Evolutionary conservation across 1,140 invertebrate genomes (phyloP), one percentile per base, ranked within the genome.

Genomic region (Acromyrmex charruanus): DNA sequence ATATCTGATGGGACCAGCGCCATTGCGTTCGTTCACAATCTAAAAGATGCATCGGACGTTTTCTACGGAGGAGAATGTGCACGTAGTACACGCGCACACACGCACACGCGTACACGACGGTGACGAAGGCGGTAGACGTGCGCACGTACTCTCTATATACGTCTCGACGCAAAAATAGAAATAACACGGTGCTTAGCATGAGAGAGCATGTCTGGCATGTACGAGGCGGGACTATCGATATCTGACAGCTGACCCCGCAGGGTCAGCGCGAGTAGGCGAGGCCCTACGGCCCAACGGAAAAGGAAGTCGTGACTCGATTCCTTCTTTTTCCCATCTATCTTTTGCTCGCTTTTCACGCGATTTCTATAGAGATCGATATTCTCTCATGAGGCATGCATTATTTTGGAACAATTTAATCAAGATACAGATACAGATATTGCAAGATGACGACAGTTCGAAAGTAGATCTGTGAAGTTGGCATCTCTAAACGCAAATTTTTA

Each of bases 201-300:
- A 82, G 88, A 71, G 69, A 71, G 87, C 74, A 90, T 89, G 88
- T 89, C 90, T 90, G 82, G 71, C 53, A 31, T 71, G 82, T 65
- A 89, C 80, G 77, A 87, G 87, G 58, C 58, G 77, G 61, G 90
- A 88, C 85, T 92, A 91, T 92, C 90, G 90, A 92, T 92, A 91
- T 66, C 91, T 89, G 91, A 90, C 90, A 87, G 91, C 66, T 91
- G 90, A 92, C 91, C 91, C 69, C 61, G 51, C 31, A 72, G 79
- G 92, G 90, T 92, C 91, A 89, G 58, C 88, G n/a, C 85, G 75
- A 90, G 88, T 92, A 90, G 88, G 88, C 88, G 91, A 90, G 82
- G 65, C 72, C 68, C 39, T 74, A 49, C 72, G 66, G 74, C 25
- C 14, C 71, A 71, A 59, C 88, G 90, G 90, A 91, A 89, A 88